A percentile compares a stretch with the other conserved stretches of the same genome.
Conservation (phyloP, 2,888 invertebrate genomes). For the Pecten maximus region DNA sequence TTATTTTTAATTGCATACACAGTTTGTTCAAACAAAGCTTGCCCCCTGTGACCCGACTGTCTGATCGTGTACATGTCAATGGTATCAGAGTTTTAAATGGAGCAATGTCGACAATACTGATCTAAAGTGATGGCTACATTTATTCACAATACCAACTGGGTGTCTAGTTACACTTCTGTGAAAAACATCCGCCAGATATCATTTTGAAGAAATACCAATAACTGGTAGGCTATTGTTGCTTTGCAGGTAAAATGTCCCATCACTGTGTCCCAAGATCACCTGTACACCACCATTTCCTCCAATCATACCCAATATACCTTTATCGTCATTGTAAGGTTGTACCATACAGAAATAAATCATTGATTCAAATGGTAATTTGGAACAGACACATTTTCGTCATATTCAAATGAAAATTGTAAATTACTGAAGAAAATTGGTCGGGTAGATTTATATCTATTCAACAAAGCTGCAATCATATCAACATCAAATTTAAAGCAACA, state of each 20-base stretch:
- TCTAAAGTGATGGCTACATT: not conserved
- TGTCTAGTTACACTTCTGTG: not conserved
- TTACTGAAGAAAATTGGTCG: slow-evolving; percentile 53
- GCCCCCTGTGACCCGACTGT: not conserved
- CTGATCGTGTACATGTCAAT: slow-evolving; percentile 16
- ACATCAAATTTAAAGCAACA: not conserved
- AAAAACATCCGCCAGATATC: not conserved
- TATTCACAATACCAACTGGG: not conserved
- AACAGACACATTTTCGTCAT: not conserved
- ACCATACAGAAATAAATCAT: not conserved
- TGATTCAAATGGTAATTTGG: slow-evolving; percentile 6
- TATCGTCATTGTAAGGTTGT: not conserved
- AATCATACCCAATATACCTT: not conserved
- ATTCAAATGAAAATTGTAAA: slow-evolving; percentile 39
- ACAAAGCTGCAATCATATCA: not conserved
- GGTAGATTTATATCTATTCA: not conserved
- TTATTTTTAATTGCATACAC: slow-evolving; percentile 16
- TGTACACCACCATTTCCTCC: not conserved
- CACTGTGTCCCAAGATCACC: not conserved
- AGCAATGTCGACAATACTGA: not conserved
- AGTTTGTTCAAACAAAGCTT: not conserved
- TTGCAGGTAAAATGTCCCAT: not conserved
- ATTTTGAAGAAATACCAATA: not conserved
- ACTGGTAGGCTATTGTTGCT: not conserved
- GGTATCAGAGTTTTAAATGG: not conserved